phyloP scores from a whole-genome alignment of 2,113 vertebrate genomes.

The Thymallus thymallus region DNA sequence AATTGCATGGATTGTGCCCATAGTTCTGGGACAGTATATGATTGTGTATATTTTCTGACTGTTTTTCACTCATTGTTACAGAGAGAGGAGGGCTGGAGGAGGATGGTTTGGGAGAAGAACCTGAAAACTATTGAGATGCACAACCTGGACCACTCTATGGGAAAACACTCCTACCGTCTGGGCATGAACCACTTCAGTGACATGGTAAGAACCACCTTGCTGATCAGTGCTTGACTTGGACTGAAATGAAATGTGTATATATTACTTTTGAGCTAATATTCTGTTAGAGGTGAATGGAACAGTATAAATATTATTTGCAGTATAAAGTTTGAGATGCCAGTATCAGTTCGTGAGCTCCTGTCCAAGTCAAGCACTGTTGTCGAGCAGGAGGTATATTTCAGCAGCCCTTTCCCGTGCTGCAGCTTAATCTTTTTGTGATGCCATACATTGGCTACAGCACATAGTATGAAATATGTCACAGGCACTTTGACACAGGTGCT shows the following conservation, averaged over 20 bases:
- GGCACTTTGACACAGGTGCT: background rate
- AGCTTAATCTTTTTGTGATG: too few relatives aligned
- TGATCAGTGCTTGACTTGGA: too few relatives aligned
- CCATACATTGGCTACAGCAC: background rate
- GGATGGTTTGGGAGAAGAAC: slow-evolving; percentile 95
- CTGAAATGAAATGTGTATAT: too few relatives aligned
- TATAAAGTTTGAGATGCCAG: too few relatives aligned
- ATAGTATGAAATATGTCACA: background rate
- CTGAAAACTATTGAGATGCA: slow-evolving; percentile 88
- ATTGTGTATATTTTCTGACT: background rate
- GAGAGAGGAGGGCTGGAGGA: slow-evolving; percentile 90
- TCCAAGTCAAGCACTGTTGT: too few relatives aligned
- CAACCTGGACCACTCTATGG: slow-evolving; percentile 87
- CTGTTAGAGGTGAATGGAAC: too few relatives aligned
- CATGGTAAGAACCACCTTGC: slow-evolving; percentile 76
- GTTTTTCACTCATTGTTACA: slow-evolving; percentile 45
- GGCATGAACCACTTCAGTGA: slow-evolving; percentile 96
- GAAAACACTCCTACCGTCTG: slow-evolving; percentile 81
- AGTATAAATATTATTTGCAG: too few relatives aligned
- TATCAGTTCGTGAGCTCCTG: too few relatives aligned
- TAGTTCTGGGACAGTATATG: background rate
- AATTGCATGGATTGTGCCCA: background rate
- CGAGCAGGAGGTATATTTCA: too few relatives aligned
- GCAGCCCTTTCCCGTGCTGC: too few relatives aligned
- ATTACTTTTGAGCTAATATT: too few relatives aligned